Conservation (phyloP, 1,140 invertebrate species). For the Mercenaria mercenaria region DNA sequence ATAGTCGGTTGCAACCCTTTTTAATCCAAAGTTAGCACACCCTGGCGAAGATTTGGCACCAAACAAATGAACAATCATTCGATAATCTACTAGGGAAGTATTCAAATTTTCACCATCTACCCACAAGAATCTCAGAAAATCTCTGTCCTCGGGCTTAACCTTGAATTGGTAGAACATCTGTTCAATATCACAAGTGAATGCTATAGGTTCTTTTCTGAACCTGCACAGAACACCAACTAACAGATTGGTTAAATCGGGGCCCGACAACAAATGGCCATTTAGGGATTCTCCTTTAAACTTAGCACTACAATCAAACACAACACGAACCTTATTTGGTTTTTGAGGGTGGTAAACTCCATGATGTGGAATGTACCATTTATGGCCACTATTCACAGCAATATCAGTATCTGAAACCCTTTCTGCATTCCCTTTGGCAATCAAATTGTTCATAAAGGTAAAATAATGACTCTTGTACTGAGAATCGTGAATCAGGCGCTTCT, state of each 20-base stretch:
- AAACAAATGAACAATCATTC: conserved; percentile 70
- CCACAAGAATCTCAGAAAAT: conserved; percentile 65
- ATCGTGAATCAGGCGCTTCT: too few species aligned
- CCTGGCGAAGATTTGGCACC: conserved; percentile 68
- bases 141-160: conserved; percentile 55
- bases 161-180: conserved; percentile 68
- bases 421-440: too few species aligned
- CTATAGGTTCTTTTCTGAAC: conserved; percentile 58
- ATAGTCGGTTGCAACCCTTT: conserved; percentile 15
- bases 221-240: conserved; percentile 58
- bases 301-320: conserved; percentile 73
- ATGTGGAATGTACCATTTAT: conserved; percentile 70
- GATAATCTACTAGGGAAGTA: conserved; percentile 46
- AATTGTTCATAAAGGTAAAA: too few species aligned
- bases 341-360: conserved; percentile 65
- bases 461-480: too few species aligned
- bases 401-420: too few species aligned
- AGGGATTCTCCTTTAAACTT: conserved; percentile 50
- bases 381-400: neutral
- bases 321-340: conserved; percentile 66
- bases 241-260: conserved; percentile 72
- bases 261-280: conserved; percentile 64
- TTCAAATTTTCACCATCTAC: neutral
- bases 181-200: conserved; percentile 66
- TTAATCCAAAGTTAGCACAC: conserved; percentile 61